Percentiles rank a stretch among this genome's conserved stretches.
Conservation (phyloP, 2,113 vertebrate genomes). For the Ariopsis seemanni region DNA sequence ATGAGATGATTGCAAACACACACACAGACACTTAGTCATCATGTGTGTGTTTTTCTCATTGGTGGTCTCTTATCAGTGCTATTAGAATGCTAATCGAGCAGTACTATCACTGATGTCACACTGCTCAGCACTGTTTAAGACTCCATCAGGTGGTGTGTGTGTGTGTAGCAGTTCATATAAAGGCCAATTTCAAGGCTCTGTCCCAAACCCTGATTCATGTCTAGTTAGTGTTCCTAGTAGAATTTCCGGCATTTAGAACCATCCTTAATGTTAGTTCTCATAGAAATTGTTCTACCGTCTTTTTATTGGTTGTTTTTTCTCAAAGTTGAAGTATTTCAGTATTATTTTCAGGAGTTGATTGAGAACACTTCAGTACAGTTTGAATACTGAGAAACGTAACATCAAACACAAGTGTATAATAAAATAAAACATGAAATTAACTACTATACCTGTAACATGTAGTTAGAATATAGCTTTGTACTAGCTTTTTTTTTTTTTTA, state of each 20-base stretch:
- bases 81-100: conserved; percentile 28
- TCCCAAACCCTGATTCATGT: neutral
- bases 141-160: conserved; percentile 16
- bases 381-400: neutral
- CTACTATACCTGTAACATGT: neutral
- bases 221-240: neutral
- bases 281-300: no score
- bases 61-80: conserved; percentile 14
- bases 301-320: no score
- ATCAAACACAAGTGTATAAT: neutral
- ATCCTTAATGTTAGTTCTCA: neutral
- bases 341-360: no score
- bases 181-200: neutral
- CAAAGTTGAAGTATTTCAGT: no score
- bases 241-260: neutral
- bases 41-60: conserved; percentile 1
- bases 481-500: neutral
- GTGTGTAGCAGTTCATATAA: neutral
- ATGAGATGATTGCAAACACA: neutral
- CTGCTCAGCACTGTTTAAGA: conserved; percentile 28
- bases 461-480: neutral
- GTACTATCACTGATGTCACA: conserved; percentile 32
- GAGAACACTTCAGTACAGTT: neutral
- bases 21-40: conserved; percentile 16
- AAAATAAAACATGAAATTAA: neutral